These are phyloP conservation scores for Isaurus tuberculatus DNA, from an alignment of 92 coral and sea anemone species.

Conservation along the genomic window DNA sequence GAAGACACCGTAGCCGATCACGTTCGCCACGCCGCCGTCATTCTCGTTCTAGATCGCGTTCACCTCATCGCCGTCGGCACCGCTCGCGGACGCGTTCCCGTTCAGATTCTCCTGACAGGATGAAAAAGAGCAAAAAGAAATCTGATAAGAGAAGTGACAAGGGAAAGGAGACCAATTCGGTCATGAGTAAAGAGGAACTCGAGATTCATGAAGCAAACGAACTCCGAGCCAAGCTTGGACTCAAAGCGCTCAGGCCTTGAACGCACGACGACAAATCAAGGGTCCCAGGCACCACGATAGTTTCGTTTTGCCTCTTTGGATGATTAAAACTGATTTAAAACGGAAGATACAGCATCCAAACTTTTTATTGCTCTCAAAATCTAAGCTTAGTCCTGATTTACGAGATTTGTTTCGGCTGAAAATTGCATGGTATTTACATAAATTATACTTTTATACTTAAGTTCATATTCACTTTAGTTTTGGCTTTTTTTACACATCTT, in stretches of 20 bases:
- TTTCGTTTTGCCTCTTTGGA: background rate
- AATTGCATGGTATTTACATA: no score
- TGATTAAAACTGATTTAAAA: no score
- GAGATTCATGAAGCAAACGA: conserved; percentile 96
- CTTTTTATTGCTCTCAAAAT: no score
- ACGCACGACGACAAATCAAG: background rate
- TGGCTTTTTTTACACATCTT: no score
- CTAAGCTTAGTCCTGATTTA: no score
- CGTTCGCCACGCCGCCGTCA: conserved; percentile 60
- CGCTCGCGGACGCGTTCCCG: conserved; percentile 79
- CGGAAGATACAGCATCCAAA: no score
- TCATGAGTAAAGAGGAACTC: conserved; percentile 73
- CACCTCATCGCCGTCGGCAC: conserved; percentile 97
- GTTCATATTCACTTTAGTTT: no score
- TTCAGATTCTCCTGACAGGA: conserved; percentile 88
- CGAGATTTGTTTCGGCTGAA: no score
- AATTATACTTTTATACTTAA: no score
- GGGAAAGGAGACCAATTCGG: conserved; percentile 56
- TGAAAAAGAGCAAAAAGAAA: conserved; percentile 77
- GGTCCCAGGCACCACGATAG: background rate
- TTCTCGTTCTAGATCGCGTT: conserved; percentile 88
- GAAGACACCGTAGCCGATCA: conserved; percentile 68
- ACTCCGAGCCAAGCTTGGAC: conserved; percentile 91
- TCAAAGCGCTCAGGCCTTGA: conserved; percentile 88
- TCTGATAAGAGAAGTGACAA: conserved; percentile 71